phyloP scores from a whole-genome alignment of 2,888 invertebrate genomes.

The Tenthredo amoena region DNA sequence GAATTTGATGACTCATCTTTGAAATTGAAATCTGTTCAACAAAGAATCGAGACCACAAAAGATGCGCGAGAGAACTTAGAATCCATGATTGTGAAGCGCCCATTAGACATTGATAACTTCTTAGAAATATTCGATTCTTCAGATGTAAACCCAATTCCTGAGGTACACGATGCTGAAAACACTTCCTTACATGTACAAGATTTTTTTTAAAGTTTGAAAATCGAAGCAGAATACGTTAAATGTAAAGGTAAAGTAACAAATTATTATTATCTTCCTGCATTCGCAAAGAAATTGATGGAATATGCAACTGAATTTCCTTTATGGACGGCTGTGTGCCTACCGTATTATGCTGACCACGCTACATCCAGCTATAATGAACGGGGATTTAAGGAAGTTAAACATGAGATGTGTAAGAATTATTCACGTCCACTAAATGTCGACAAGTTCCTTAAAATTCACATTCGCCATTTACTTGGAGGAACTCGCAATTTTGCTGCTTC shows the following conservation, averaged over 20 bases:
- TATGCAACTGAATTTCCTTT: slow-evolving; percentile 6
- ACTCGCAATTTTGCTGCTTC: slow-evolving; percentile 20
- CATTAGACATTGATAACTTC: not conserved
- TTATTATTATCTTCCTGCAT: not conserved
- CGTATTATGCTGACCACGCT: not conserved
- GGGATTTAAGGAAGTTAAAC: slow-evolving; percentile 14
- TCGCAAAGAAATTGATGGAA: not conserved
- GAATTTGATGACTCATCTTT: not conserved
- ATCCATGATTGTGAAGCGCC: not conserved
- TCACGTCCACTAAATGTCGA: slow-evolving; percentile 23
- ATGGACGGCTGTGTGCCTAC: not conserved
- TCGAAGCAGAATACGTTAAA: not conserved
- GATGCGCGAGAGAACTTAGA: not conserved
- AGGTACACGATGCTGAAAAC: not conserved
- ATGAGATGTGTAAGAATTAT: slow-evolving; percentile 26
- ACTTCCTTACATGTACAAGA: not conserved
- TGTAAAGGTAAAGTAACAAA: not conserved
- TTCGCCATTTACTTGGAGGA: slow-evolving; percentile 24
- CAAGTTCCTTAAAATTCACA: slow-evolving; percentile 6
- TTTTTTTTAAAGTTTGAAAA: not conserved
- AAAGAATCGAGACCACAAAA: not conserved
- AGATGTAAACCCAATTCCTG: not conserved
- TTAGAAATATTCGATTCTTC: not conserved
- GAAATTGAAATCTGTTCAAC: not conserved
- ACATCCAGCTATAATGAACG: slow-evolving; percentile 1